Conservation (phyloP, 2,888 invertebrate genomes). For the Erannis defoliaria region DNA sequence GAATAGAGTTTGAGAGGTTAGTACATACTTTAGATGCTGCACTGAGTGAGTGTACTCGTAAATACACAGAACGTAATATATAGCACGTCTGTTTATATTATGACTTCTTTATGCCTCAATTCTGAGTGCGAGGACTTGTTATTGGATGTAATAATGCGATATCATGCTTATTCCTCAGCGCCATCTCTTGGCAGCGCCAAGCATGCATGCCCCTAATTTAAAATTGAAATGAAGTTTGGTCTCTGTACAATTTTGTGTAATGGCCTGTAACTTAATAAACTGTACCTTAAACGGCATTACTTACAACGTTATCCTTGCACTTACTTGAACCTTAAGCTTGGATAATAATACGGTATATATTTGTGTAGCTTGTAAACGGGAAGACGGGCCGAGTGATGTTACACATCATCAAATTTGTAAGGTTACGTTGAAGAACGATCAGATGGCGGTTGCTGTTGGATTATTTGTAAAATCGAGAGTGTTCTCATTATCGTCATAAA, state of each 20-base stretch:
- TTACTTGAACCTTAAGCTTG: slow-evolving; percentile 18
- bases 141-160: too few species aligned
- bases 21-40: too few species aligned
- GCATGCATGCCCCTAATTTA: not conserved
- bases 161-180: too few species aligned
- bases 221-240: not conserved
- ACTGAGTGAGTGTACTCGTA: too few species aligned
- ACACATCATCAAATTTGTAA: slow-evolving; percentile 42
- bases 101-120: too few species aligned
- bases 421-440: slow-evolving; percentile 36
- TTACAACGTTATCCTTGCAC: slow-evolving; percentile 23
- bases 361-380: not conserved
- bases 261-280: slow-evolving; percentile 41
- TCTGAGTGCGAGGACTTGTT: too few species aligned
- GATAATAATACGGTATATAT: slow-evolving; percentile 24
- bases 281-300: slow-evolving; percentile 34
- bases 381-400: slow-evolving; percentile 26
- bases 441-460: slow-evolving; percentile 20
- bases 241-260: slow-evolving; percentile 1
- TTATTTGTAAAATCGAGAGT: slow-evolving; percentile 14
- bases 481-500: not conserved
- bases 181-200: too few species aligned
- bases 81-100: too few species aligned
- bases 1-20: too few species aligned
- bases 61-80: too few species aligned